phyloP scores from a whole-genome alignment of 2,113 vertebrate genomes.

The Parotia lawesii region DNA sequence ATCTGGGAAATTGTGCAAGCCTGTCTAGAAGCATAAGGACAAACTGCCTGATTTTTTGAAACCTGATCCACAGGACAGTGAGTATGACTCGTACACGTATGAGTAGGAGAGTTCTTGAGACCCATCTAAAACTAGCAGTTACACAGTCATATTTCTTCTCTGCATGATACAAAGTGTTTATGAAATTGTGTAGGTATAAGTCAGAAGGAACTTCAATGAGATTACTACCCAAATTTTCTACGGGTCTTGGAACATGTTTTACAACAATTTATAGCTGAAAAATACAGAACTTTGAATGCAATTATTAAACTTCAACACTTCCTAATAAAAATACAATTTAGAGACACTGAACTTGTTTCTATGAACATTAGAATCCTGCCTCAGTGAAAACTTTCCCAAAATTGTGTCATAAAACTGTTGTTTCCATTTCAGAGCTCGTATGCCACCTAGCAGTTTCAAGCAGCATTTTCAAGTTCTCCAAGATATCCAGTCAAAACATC shows the following conservation, averaged over 20 bases:
- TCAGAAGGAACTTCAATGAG: neutral
- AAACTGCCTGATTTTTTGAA: neutral
- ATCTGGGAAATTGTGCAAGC: neutral
- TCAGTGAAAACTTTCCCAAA: neutral
- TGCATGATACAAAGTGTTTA: neutral
- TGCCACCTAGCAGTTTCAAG: constrained; percentile 8
- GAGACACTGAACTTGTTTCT: neutral
- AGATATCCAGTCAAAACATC: neutral
- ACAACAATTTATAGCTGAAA: neutral
- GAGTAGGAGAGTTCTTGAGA: neutral
- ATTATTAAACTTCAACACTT: neutral
- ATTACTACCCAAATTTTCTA: neutral
- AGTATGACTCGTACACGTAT: neutral
- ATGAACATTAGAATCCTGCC: neutral
- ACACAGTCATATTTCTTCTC: neutral
- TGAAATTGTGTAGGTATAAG: neutral
- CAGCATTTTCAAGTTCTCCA: neutral
- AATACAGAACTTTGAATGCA: neutral
- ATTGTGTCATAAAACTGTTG: neutral
- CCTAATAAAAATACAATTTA: neutral
- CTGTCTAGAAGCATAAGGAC: neutral
- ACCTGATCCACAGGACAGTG: neutral
- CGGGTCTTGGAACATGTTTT: neutral
- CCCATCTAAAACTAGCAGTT: neutral
- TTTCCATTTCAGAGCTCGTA: neutral